Evolutionary conservation across 2,797 vertebrate genomes (phyloP).

Genomic region (Crenichthys baileyi): DNA sequence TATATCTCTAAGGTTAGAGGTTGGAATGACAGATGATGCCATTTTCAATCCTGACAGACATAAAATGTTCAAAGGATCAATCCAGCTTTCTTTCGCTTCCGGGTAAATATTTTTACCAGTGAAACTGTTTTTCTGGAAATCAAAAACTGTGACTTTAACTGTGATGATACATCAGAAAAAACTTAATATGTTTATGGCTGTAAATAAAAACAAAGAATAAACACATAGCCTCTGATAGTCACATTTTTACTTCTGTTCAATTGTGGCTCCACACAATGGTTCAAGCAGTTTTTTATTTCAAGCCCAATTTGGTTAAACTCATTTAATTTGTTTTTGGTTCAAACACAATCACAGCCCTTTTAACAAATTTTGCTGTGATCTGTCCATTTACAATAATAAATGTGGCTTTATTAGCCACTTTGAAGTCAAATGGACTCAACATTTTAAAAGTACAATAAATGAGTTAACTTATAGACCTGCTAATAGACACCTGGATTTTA

Average conservation of each 20-base stretch:
- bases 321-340: too few relatives aligned
- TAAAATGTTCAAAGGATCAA: not conserved
- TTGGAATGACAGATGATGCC: not conserved
- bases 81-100: not conserved
- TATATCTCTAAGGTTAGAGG: not conserved
- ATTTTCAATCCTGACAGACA: not conserved
- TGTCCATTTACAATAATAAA: not conserved
- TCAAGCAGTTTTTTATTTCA: too few relatives aligned
- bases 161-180: not conserved
- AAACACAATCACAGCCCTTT: not conserved
- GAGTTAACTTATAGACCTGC: not conserved
- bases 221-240: too few relatives aligned
- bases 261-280: too few relatives aligned
- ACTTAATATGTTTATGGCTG: too few relatives aligned
- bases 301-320: too few relatives aligned
- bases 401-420: not conserved
- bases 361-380: not conserved
- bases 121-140: too few relatives aligned
- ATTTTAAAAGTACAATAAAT: not conserved
- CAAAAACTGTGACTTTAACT: not conserved
- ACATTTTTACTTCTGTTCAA: too few relatives aligned
- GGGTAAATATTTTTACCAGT: too few relatives aligned
- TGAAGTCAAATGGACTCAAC: not conserved
- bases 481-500: not conserved
- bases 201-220: too few relatives aligned